phyloP scores from a whole-genome alignment of 2,797 vertebrate species.

The Pangasius krempfi region DNA sequence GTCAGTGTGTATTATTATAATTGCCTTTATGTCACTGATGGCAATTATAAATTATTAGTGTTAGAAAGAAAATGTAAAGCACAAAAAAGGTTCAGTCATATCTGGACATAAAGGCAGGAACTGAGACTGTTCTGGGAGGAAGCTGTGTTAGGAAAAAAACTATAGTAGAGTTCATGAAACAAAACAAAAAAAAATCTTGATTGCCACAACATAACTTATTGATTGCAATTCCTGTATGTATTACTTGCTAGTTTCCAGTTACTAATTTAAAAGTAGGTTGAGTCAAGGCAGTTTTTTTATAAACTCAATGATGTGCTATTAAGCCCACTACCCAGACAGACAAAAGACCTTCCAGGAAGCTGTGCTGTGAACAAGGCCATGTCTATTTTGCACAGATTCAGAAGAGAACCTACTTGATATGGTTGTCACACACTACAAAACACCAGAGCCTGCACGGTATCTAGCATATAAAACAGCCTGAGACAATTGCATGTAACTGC shows the following conservation, averaged over 20 bases:
- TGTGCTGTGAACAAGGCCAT: constrained; percentile 29
- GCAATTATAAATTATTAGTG: background rate
- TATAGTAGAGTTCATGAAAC: background rate
- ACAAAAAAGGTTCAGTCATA: background rate
- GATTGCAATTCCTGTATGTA: background rate
- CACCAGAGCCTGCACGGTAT: constrained; percentile 22
- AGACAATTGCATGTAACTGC: constrained; percentile 12
- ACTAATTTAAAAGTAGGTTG: constrained; percentile 1
- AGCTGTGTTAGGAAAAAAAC: constrained; percentile 16
- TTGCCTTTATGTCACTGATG: background rate
- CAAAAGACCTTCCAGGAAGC: constrained; percentile 25
- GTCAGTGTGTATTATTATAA: constrained; percentile 21
- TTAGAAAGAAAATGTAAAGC: background rate
- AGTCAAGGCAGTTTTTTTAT: background rate
- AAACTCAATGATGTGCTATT: background rate
- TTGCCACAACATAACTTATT: background rate
- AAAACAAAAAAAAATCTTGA: background rate
- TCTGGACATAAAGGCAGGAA: background rate
- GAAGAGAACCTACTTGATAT: background rate
- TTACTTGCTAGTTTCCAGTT: background rate
- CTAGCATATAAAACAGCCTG: constrained; percentile 19
- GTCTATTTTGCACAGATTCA: constrained; percentile 12
- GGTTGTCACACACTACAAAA: constrained; percentile 29
- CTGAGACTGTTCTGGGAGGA: background rate
- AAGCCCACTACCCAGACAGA: constrained; percentile 34